Conservation (phyloP, 2,113 vertebrate genomes). For the Suricata suricatta region DNA sequence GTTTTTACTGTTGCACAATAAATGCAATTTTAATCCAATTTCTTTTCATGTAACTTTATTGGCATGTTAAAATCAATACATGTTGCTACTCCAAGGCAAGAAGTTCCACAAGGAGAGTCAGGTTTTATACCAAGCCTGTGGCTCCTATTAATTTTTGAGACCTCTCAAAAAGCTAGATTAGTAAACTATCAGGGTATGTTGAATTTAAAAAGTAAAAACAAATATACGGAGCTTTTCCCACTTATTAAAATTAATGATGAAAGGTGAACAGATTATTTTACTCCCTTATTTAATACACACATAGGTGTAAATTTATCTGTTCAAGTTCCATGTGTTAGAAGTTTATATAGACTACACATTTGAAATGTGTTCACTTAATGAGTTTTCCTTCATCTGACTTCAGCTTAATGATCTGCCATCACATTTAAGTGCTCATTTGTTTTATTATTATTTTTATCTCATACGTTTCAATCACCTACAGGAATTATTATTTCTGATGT, state of each 20-base stretch:
- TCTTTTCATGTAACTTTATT: conserved; percentile 7
- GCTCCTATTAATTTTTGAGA: neutral
- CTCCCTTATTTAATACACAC: neutral
- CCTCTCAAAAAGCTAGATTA: neutral
- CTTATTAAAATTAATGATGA: neutral
- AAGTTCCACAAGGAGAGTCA: neutral
- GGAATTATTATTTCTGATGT: neutral
- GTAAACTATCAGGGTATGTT: neutral
- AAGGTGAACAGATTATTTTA: neutral
- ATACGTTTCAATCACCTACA: no score
- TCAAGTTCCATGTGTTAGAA: neutral
- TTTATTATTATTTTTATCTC: neutral
- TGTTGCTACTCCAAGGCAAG: neutral
- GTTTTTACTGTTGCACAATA: conserved; percentile 19
- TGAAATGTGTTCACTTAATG: neutral
- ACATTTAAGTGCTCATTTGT: neutral
- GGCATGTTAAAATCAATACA: conserved; percentile 22
- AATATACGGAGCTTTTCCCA: neutral
- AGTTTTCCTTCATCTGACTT: neutral
- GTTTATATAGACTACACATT: neutral
- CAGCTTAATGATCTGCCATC: neutral
- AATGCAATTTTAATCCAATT: conserved; percentile 36
- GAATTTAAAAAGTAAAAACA: conserved; percentile 15
- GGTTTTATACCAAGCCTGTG: neutral
- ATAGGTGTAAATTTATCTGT: neutral